A percentile compares a stretch with the other conserved stretches of the same genome.
These are phyloP conservation scores for Leptoteleia sp. DNA, from an alignment of 1,140 invertebrate genomes.

Conservation along the genomic window DNA sequence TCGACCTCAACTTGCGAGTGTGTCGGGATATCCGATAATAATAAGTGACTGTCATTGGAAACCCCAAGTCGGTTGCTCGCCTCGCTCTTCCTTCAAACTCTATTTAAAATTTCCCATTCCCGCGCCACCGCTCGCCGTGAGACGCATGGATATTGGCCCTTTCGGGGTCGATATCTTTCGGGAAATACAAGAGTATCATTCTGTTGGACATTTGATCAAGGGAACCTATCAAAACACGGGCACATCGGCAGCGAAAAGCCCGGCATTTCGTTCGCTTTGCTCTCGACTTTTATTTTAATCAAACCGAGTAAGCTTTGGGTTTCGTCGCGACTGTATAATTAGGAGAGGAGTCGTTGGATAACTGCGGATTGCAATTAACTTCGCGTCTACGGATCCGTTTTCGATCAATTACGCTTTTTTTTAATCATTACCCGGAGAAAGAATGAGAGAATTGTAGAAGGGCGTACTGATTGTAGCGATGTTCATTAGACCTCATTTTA, in stretches of 20 bases:
- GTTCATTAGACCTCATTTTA: too few relatives aligned
- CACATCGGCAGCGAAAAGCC: background rate
- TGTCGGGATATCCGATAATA: constrained; percentile 72
- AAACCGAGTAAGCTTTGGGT: constrained; percentile 8
- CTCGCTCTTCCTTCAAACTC: constrained; percentile 47
- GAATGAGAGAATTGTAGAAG: too few relatives aligned
- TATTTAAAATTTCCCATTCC: constrained; percentile 59
- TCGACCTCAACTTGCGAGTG: constrained; percentile 60
- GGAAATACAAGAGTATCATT: constrained; percentile 40
- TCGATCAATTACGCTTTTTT: too few relatives aligned
- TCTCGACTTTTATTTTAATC: constrained; percentile 15
- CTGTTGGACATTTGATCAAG: constrained; percentile 24
- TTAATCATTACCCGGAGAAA: too few relatives aligned
- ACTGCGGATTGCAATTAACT: background rate
- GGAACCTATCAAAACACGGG: constrained; percentile 22
- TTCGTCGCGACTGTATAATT: background rate
- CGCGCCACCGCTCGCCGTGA: constrained; percentile 3
- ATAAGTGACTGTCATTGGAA: constrained; percentile 73
- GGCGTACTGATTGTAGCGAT: too few relatives aligned
- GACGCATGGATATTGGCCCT: constrained; percentile 39
- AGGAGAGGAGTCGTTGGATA: background rate
- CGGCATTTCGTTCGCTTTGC: background rate
- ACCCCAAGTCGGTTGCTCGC: constrained; percentile 52
- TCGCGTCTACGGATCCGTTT: too few relatives aligned
- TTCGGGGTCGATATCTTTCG: constrained; percentile 41